Conservation (phyloP, 1,140 invertebrate genomes). For the Drosophila teissieri region DNA sequence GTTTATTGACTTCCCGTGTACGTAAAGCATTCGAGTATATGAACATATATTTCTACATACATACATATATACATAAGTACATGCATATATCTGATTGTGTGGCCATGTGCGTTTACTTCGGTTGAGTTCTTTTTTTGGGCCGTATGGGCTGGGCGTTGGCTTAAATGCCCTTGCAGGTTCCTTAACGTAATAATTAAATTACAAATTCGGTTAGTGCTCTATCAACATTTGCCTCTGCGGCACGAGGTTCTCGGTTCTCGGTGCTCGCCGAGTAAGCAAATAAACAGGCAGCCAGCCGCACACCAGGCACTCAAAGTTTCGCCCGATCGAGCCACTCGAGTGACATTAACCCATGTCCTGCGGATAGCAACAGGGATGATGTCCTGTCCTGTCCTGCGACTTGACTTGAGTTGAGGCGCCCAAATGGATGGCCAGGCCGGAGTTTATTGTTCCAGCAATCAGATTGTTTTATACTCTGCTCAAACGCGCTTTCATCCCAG, state of each 20-base stretch:
- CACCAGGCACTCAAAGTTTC: constrained; percentile 2
- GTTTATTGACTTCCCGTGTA: constrained; percentile 69
- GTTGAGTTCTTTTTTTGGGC: constrained; percentile 14
- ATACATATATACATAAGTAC: too few species aligned
- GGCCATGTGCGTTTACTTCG: neutral
- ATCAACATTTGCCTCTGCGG: constrained; percentile 33
- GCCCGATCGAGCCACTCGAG: constrained; percentile 15
- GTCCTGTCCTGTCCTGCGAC: constrained; percentile 7
- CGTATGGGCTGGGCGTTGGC: constrained; percentile 1
- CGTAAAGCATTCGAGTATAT: neutral
- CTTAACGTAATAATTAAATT: constrained; percentile 48
- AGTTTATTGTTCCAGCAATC: constrained; percentile 38
- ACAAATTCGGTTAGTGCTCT: constrained; percentile 48
- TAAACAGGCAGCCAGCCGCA: constrained; percentile 15
- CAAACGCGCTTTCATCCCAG: neutral
- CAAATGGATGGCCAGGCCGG: constrained; percentile 23
- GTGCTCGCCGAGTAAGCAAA: constrained; percentile 30
- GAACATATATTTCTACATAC: too few species aligned
- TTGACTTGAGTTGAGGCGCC: constrained; percentile 6
- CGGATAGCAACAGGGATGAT: neutral
- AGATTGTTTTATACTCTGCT: constrained; percentile 14
- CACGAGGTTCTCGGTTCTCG: neutral
- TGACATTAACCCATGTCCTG: constrained; percentile 2
- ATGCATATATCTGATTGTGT: constrained; percentile 22
- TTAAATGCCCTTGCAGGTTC: constrained; percentile 56